Evolutionary conservation across 2,113 vertebrate species (phyloP).

Genomic region (Varanus salvator): DNA sequence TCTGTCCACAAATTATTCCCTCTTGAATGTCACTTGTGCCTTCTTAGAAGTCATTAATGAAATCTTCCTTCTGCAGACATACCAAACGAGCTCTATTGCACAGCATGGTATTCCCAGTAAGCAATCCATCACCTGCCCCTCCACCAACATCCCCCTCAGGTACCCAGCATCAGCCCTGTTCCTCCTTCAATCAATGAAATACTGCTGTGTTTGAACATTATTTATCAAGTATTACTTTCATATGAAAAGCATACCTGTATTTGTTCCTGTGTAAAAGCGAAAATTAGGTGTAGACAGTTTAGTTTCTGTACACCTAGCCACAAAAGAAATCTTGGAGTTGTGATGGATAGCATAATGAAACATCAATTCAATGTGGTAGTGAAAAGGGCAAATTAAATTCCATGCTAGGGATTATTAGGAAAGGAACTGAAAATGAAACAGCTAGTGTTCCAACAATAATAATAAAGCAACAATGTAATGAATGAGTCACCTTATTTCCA

Average conservation of each 20-base stretch:
- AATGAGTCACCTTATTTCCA: too few species aligned
- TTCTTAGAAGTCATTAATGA: slow-evolving; percentile 48
- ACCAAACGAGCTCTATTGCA: slow-evolving; percentile 27
- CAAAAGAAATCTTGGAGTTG: not conserved
- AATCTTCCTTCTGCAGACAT: slow-evolving; percentile 34
- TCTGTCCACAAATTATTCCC: slow-evolving; percentile 29
- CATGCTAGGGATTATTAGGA: not conserved
- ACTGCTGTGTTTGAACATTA: slow-evolving; percentile 26
- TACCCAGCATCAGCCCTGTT: slow-evolving; percentile 3
- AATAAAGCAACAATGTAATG: too few species aligned
- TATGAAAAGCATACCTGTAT: not conserved
- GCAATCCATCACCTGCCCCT: slow-evolving; percentile 33
- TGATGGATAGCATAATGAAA: not conserved
- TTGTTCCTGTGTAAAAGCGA: not conserved
- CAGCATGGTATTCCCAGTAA: slow-evolving; percentile 17
- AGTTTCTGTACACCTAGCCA: not conserved
- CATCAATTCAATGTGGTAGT: not conserved
- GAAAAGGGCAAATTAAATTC: not conserved
- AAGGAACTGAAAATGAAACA: not conserved
- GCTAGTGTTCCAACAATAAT: not conserved
- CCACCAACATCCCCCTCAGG: slow-evolving; percentile 8
- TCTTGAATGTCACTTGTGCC: slow-evolving; percentile 35
- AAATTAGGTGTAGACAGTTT: not conserved
- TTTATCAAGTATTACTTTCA: not conserved
- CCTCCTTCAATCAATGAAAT: slow-evolving; percentile 32